Percentiles rank a stretch among this genome's conserved stretches.
Evolutionary conservation across 2,888 invertebrate species (phyloP).

Genomic region (Catocala fraxini): DNA sequence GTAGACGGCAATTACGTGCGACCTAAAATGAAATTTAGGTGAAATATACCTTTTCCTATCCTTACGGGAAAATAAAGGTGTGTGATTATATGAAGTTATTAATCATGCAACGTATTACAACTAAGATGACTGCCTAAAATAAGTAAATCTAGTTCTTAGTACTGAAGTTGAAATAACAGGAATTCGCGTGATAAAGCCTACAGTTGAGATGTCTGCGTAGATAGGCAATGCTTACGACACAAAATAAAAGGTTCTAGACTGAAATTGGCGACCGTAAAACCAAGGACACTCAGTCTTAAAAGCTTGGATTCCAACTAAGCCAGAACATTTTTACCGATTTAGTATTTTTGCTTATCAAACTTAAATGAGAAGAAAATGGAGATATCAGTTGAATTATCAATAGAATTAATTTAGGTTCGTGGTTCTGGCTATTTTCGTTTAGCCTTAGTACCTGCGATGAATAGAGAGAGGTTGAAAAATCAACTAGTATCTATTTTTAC

Average conservation of each 20-base stretch:
- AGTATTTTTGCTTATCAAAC: constrained; percentile 23
- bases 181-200: constrained; percentile 26
- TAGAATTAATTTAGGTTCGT: constrained; percentile 30
- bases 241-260: constrained; percentile 38
- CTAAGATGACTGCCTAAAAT: constrained; percentile 31
- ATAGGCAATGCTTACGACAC: constrained; percentile 43
- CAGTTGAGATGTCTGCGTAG: constrained; percentile 32
- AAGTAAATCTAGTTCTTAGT: constrained; percentile 19
- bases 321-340: constrained; percentile 16
- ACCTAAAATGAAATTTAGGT: too few species aligned
- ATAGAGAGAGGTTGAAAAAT: constrained; percentile 3
- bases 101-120: constrained; percentile 12
- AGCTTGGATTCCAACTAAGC: constrained; percentile 15
- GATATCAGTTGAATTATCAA: constrained; percentile 20
- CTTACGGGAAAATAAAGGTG: too few species aligned
- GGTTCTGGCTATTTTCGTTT: constrained; percentile 2
- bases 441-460: constrained; percentile 1
- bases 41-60: too few species aligned
- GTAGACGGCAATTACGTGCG: too few species aligned
- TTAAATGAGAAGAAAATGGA: constrained; percentile 11
- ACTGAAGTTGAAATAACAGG: constrained; percentile 31
- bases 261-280: constrained; percentile 37
- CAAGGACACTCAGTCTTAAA: constrained; percentile 33
- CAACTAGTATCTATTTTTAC: neutral
- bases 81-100: too few species aligned